Base-by-base conservation (phyloP, 2,797 vertebrate species). In the Euphonia xanthogaster region DNA sequence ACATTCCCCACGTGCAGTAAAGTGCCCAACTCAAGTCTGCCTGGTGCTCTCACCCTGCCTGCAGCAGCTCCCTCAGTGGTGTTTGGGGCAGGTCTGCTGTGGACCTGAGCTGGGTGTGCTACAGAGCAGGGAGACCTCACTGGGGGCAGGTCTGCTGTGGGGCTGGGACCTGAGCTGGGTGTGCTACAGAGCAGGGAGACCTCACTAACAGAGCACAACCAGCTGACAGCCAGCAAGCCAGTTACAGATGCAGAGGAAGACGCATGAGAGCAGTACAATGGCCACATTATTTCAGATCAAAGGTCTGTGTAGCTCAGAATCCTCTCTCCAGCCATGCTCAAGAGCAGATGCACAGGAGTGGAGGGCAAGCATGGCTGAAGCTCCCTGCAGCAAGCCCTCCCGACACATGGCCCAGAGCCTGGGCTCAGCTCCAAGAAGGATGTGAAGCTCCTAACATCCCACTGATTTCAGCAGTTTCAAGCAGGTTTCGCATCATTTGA, bases 381-480 rank as follows among this genome's bases (percentile, higher is more conserved):
- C 58, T 86, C 84, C 89, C 88, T 86, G 66, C 68, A 81, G 90
- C 35, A 48, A 68, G 70, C 54, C 58, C 79, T 30, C 57, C 68
- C 1, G 0, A 73, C 62, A 80, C 1, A 1, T 10, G 54, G 87
- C 68, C 66, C 81, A 19, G 39, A 44, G 21, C 17, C 82, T 84
- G 83, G 90, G 90, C 93, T 72, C 88, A 55, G 51, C 57, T 96
- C 92, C 93, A 95, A 37, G 45, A 53, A 61, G 37, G 60, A 78
- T 84, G 62, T 62, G 76, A 73, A 86, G 28, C 68, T 88, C 54
- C 66, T 30, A 68, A 74, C 33, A 88, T 78, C 58, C 65, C 79
- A 70, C 70, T 94, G 91, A 47, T 93, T 82, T 79, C 78, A 79
- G 55, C 71, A 71, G 35, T 66, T 91, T 72, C 84, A 93, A 92